These are phyloP conservation scores for Atethmia centrago DNA, from an alignment of 2,888 invertebrate genomes.

Conservation along the genomic window DNA sequence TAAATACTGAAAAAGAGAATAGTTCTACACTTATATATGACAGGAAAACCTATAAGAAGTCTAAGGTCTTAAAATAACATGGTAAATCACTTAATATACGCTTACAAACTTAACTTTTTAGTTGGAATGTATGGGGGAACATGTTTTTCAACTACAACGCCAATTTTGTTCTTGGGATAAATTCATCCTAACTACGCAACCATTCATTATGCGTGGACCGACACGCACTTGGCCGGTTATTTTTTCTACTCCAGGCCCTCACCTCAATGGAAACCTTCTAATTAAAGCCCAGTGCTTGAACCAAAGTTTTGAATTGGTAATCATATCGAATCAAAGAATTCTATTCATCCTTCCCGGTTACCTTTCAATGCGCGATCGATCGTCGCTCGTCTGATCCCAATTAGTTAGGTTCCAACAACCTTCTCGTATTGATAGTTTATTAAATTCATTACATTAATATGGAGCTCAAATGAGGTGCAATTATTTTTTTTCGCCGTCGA, in stretches of 20 bases:
- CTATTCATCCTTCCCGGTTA: constrained; percentile 75
- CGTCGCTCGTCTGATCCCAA: constrained; percentile 75
- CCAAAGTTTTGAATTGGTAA: constrained; percentile 87
- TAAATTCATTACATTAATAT: constrained; percentile 50
- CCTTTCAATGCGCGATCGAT: constrained; percentile 61
- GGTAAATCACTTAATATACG: too few species aligned
- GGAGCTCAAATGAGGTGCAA: constrained; percentile 49
- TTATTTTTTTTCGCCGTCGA: constrained; percentile 33
- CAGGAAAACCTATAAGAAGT: too few species aligned
- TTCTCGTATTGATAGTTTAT: constrained; percentile 46
- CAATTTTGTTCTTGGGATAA: too few species aligned
- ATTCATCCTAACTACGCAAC: too few species aligned
- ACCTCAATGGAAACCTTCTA: constrained; percentile 79
- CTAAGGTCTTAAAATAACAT: too few species aligned
- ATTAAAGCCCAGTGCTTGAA: constrained; percentile 83
- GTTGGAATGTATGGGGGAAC: too few species aligned
- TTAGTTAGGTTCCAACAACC: constrained; percentile 74
- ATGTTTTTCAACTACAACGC: too few species aligned
- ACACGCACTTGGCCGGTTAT: too few species aligned
- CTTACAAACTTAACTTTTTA: too few species aligned
- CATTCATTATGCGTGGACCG: too few species aligned
- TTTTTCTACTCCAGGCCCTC: constrained; percentile 62
- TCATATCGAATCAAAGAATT: constrained; percentile 86
- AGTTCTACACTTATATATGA: too few species aligned
- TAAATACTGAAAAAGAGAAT: too few species aligned